Evolutionary conservation across 1,140 invertebrate genomes (phyloP), one percentile per base, ranked within the genome.

Genomic region (Drosophila trapezifrons): DNA sequence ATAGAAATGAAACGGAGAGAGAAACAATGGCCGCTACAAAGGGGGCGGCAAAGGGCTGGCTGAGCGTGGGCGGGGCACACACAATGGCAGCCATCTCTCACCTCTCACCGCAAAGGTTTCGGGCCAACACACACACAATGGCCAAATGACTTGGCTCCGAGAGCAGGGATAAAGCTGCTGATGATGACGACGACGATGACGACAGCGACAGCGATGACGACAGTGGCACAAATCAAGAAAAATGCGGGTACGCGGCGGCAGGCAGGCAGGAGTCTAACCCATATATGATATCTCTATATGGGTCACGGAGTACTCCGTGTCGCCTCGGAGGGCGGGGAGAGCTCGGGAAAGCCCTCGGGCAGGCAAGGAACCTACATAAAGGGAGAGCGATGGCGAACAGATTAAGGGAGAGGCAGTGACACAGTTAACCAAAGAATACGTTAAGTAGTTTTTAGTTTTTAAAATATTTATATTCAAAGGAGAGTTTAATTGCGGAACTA

Each of bases 1-100:
- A 86, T 86, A 86, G 83, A 86, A 86, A 86, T 86, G 78, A 86
- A 86, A 82, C 83, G 81, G 79, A 76, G 76, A 78, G 49, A 76
- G 76, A 86, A 82, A 87, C 83, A 86, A 87, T 86, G 64, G 59
- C 56, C 32, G 46, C 65, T 52, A 51, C 67, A 20, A 49, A 13
- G 37, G 9, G 18, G 18, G 27, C 35, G n/a, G 6, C 10, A 49
- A 9, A 37, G 42, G 12, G 18, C 13, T 22, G 57, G 18, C 35
- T 51, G 46, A 55, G 22, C 15, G 13, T 15, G 12, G 63, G 18
- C 20, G 29, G 46, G 27, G 13, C 38, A 22, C 29, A 45, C 42
- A 71, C 67, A 71, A 75, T 75, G 70, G 51, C 49, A 49, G 35
- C 67, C 71, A 62, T 72, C 49, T 45, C 42, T 58, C 65, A 73